phyloP scores from a whole-genome alignment of 35 echinoderm and acorn worm genomes.

The Apostichopus parvimensis region DNA sequence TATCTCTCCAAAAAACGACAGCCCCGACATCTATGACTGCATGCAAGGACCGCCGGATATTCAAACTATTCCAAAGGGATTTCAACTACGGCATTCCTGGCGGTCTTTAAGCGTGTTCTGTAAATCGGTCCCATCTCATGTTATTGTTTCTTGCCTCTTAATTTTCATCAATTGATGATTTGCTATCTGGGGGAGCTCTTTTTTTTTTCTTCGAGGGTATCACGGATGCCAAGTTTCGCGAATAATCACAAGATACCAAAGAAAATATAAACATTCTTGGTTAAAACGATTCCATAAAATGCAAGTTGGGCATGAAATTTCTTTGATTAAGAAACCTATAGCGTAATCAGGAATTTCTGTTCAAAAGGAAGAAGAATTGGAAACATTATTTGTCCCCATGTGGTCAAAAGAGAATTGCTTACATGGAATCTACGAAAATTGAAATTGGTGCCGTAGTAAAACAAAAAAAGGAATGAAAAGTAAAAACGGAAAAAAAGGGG shows the following conservation, averaged over 20 bases:
- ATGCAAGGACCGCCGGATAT: conserved; percentile 13
- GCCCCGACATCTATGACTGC: neutral
- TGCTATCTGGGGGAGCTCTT: neutral
- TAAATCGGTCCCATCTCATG: conserved; percentile 14
- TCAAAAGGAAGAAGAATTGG: no score
- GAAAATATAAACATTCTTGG: neutral
- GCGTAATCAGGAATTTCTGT: neutral
- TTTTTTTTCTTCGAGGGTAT: neutral
- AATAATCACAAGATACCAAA: neutral
- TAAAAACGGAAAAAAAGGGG: no score
- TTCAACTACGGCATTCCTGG: conserved; percentile 18
- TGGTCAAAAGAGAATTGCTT: no score
- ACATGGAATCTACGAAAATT: no score
- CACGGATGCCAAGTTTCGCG: neutral
- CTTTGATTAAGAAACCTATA: neutral
- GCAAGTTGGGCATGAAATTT: neutral
- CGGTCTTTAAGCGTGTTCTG: conserved; percentile 25
- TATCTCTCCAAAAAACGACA: neutral
- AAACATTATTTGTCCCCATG: no score
- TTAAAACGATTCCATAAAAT: neutral
- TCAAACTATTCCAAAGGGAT: conserved; percentile 28
- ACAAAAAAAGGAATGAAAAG: no score
- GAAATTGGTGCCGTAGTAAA: no score
- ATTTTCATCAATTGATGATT: neutral
- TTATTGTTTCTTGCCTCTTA: neutral